Evolutionary conservation across 2,888 invertebrate genomes (phyloP).

Genomic region (Neocrepidodera transversa): DNA sequence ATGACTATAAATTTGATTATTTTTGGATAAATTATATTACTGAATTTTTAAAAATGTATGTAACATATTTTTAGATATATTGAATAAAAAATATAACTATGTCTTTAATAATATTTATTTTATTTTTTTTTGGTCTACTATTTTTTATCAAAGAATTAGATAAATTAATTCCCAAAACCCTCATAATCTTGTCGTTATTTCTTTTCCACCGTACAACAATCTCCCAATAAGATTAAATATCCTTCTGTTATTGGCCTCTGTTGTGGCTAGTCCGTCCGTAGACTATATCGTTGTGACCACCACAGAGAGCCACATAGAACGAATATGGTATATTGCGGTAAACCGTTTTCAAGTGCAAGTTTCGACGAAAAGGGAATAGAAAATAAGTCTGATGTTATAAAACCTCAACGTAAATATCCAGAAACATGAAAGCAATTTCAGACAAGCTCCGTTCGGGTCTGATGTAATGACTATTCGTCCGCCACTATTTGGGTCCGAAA

Average conservation of each 20-base stretch:
- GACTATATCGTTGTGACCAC: conserved; percentile 13
- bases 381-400: conserved; percentile 39
- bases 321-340: conserved; percentile 19
- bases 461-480: conserved; percentile 33
- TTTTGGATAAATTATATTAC: too few species aligned
- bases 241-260: conserved; percentile 4
- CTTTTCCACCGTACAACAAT: too few species aligned
- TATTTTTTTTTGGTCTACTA: too few species aligned
- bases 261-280: neutral
- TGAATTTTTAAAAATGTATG: too few species aligned
- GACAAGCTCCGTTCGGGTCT: conserved; percentile 31
- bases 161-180: too few species aligned
- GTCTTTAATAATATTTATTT: too few species aligned
- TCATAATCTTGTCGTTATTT: too few species aligned
- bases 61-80: too few species aligned
- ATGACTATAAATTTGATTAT: too few species aligned
- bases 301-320: neutral
- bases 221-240: conserved; percentile 6
- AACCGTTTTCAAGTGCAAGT: conserved; percentile 16
- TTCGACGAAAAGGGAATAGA: conserved; percentile 27
- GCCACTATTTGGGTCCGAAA: conserved; percentile 25
- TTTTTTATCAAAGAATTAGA: too few species aligned
- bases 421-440: conserved; percentile 38
- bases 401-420: conserved; percentile 36
- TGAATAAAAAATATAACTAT: too few species aligned